Base-by-base conservation (phyloP, 92 coral and sea anemone genomes). In the Muricea muricata region DNA sequence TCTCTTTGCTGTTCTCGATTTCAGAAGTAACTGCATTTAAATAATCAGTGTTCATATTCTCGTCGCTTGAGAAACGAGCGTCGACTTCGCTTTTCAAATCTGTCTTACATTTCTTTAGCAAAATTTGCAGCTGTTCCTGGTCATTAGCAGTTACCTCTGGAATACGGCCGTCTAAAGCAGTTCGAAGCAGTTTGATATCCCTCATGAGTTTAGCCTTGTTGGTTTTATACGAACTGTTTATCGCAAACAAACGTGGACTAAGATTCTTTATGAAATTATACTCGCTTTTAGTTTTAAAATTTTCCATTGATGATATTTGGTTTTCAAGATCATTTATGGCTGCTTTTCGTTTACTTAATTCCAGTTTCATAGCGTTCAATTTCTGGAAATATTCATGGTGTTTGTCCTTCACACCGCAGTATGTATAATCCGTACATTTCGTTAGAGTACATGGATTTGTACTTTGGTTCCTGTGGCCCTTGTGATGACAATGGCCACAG, bases 401-500 rank as follows among this genome's bases (percentile, higher is more conserved):
- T 42, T 88, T 77, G 1, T 88, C 91, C 18, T 83, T 83, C 7
- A 46, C 58, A 3, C 89, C 84, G 37, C 89, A 85, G 42, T 77
- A 78, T 6, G 80, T 82, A 67, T 77, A 85, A 12, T 87, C 91
- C 13, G 56, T 46, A 24, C 91, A 82, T 54, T 87, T 87, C 2
- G 77, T 82, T 20, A 87, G 73, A 17, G 5, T 11, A 63, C 87
- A 87, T 0, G 84, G 91, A n/a, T 87, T 87, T 25, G 41, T 29
- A 10, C 29, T 42, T 50, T 72, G 83, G 31, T 87, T 87, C 15
- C 77, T 75, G 73, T 88, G 89, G 0, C 92, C 89, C 61, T 57
- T 28, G 31, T 84, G 85, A 31, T 84, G 83, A 30, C 92, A 88
- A 37, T 88, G 40, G 37, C 88, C 85, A 56, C 91, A 87, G 0